Base-by-base conservation (phyloP, 2,113 vertebrate genomes). In the Chamaetylas fuelleborni region DNA sequence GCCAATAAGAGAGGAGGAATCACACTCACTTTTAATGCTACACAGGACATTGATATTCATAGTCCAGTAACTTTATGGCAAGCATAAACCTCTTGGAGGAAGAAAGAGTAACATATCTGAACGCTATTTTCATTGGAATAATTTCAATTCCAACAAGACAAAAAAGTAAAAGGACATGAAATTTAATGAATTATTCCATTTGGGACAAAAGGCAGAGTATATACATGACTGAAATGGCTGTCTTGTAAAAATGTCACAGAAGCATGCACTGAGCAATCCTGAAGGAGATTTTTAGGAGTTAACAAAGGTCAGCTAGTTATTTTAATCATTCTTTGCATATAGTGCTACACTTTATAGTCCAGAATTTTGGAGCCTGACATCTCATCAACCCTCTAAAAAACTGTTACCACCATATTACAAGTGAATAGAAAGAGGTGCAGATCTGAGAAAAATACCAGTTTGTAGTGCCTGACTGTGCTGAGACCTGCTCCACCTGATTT, bases 81-180 rank as follows among this genome's bases (percentile, higher is more conserved):
- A 93, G 90, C 47, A 96, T 84, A 96, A 96, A 93, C 58, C 67
- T 93, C 61, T 57, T 67, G 76, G 50, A 92, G 64, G n/a, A 92
- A 85, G 58, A 60, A 87, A 70, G 61, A 86, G 58, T 81, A 96
- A 89, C 65, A 25, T 42, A 91, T 90, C 69, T 81, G 79, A 94
- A 89, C 42, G 60, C 80, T 86, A 90, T 94, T 96, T 95, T 92
- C 65, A 95, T 88, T 96, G 86, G 86, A 95, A 97, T 93, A 93
- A 93, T 64, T 97, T 95, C 69, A 96, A 64, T 94, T 92, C 53
- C 80, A 93, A 92, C 57, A 80, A 42, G 76, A 88, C 60, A 70
- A n/a, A 88, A 77, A 67, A 79, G 73, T 61, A 86, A 65, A 57
- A 67, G 54, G 50, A 61, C 56, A 72, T 17, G 43, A 76, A 54